Evolutionary conservation across 2,888 invertebrate genomes (phyloP), one percentile per base, ranked within the genome.

Genomic region (Epinotia nisella): DNA sequence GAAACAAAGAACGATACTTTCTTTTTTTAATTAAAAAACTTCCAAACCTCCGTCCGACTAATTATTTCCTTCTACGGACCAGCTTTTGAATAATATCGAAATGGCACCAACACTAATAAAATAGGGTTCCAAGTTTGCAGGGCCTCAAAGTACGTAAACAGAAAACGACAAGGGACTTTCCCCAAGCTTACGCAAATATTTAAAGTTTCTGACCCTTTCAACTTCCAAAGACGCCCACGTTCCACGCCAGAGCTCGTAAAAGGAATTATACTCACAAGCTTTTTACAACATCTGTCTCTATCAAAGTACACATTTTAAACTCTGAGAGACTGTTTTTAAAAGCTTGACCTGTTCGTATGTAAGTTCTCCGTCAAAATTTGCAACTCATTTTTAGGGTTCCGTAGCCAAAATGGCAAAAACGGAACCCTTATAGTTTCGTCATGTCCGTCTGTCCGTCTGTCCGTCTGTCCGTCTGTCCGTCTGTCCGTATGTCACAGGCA

Each of bases 161-260:
- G 51, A 65, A 64, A 62, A 56, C 39, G 56, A 39, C 53, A 59
- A 60, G 65, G 65, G 64, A 21, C 70, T n/a, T 13, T 21, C 53
- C 61, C 70, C 45, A 17, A 53, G 53, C 24, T 56, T 51, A 61
- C 56, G 49, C 68, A 74, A 74, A 74, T 49, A 64, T 71, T 64
- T 71, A 74, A 58, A 35, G 49, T 11, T 49, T 35, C 35, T 67
- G 69, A 65, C 61, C 69, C 75, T 76, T 76, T 76, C 68, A 72
- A 67, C 71, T 64, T n/a, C 49, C 49, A 66, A 62, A 66, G 71
- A 41, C 60, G 13, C 56, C 13, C 62, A n/a, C n/a, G n/a, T 65
- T 65, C 21, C 66, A 55, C 29, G n/a, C 66, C 55, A 39, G 2
- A 24, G 53, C 55, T 41, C 41, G 41, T 55, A 66, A 66, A 45